Conservation (phyloP, 2,113 vertebrate species). For the Mugil cephalus region DNA sequence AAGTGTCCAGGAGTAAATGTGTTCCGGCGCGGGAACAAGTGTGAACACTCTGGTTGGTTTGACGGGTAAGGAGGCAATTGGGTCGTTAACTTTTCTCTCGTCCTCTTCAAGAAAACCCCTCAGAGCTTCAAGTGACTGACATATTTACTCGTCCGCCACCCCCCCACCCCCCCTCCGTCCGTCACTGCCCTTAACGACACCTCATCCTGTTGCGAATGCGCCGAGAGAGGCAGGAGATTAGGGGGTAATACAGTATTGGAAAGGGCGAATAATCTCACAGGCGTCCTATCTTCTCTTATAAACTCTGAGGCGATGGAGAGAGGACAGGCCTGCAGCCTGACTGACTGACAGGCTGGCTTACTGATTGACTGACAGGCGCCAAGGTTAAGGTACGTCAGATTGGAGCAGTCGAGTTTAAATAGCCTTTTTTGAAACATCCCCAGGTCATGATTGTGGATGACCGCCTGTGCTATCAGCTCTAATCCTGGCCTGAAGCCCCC, state of each 20-base stretch:
- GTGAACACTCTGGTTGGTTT: background rate
- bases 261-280: constrained; percentile 60
- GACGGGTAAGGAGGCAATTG: background rate
- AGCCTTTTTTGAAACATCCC: constrained; percentile 31
- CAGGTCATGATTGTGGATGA: constrained; percentile 38
- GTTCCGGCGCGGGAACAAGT: background rate
- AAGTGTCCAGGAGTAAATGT: background rate
- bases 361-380: constrained; percentile 40
- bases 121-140: constrained; percentile 56
- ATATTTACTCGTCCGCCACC: constrained; percentile 62
- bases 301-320: constrained; percentile 16
- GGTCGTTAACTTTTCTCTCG: constrained; percentile 42
- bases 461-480: constrained; percentile 46
- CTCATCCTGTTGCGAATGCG: constrained; percentile 63
- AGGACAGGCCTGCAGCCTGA: constrained; percentile 45
- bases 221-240: constrained; percentile 62
- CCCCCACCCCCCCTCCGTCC: constrained; percentile 39
- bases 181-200: constrained; percentile 45
- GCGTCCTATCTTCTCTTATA: constrained; percentile 53
- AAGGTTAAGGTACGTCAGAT: constrained; percentile 52
- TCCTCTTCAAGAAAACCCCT: constrained; percentile 43
- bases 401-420: constrained; percentile 37
- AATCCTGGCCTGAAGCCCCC: constrained; percentile 50
- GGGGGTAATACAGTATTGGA: constrained; percentile 55
- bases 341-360: constrained; percentile 38